phyloP scores from a whole-genome alignment of 2,113 vertebrate species.

The Petroica traversi region DNA sequence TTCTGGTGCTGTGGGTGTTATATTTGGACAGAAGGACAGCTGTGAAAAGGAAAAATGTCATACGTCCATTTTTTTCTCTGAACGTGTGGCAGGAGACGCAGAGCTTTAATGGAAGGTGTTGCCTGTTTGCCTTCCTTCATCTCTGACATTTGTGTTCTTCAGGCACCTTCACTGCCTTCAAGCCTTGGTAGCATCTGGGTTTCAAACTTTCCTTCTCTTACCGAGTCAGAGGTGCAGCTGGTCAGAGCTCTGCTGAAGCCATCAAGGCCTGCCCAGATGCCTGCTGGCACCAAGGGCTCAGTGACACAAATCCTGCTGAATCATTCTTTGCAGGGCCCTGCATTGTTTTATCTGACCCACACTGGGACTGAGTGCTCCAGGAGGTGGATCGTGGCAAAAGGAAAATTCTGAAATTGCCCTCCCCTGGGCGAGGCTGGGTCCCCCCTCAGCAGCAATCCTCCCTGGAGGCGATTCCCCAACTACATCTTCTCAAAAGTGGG shows the following conservation, averaged over 20 bases:
- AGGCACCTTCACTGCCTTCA: background rate
- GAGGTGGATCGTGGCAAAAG: too few relatives aligned
- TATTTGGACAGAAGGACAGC: conserved; percentile 9
- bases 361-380: background rate
- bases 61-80: background rate
- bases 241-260: background rate
- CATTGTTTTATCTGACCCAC: background rate
- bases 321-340: background rate
- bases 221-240: background rate
- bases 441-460: background rate
- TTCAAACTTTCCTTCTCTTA: background rate
- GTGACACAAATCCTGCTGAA: background rate
- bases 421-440: rapidly evolving
- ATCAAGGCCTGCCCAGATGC: background rate
- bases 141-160: background rate
- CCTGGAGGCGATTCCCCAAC: background rate
- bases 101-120: background rate
- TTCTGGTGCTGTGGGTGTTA: background rate
- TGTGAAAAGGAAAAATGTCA: background rate
- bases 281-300: background rate
- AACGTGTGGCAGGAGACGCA: rapidly evolving
- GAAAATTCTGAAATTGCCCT: background rate
- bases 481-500: background rate
- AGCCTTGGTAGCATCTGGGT: background rate
- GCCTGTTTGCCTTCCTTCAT: background rate